These are phyloP conservation scores for Pungitius pungitius DNA, from an alignment of 2,113 vertebrate genomes.

Conservation along the genomic window DNA sequence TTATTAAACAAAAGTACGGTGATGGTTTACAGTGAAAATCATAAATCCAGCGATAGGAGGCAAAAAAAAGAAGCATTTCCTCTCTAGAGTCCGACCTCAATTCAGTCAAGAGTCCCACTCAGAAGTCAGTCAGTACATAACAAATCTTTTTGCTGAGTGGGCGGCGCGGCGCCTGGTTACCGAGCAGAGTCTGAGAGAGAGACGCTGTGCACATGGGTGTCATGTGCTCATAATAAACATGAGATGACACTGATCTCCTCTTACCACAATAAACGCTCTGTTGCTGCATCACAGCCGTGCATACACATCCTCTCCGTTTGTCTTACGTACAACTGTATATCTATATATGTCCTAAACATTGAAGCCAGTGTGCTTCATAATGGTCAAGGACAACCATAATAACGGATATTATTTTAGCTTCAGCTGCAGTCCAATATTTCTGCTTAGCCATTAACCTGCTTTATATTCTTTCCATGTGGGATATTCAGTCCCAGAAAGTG, in stretches of 20 bases:
- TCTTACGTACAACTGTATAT: not conserved
- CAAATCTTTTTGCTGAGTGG: slow-evolving; percentile 32
- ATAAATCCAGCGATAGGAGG: no score
- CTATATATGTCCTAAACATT: not conserved
- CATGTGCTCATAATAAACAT: slow-evolving; percentile 58
- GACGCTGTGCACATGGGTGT: slow-evolving; percentile 40
- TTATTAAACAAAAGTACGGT: not conserved
- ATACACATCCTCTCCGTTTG: not conserved
- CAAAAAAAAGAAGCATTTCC: not conserved
- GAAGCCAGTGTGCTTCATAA: not conserved
- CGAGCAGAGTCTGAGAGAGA: not conserved
- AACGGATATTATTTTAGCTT: not conserved
- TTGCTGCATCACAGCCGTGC: not conserved
- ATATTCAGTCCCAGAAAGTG: not conserved
- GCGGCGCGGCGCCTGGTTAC: not conserved
- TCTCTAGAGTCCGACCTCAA: slow-evolving; percentile 1
- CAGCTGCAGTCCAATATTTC: not conserved
- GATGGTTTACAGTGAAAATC: no score
- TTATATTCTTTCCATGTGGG: not conserved
- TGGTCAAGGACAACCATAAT: not conserved
- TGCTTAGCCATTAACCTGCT: not conserved
- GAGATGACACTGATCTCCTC: slow-evolving; percentile 20
- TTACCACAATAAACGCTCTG: slow-evolving; percentile 27
- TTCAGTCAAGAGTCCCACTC: slow-evolving; percentile 32
- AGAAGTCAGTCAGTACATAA: not conserved